A percentile compares a stretch with the other conserved stretches of the same genome.
Evolutionary conservation across 2,113 vertebrate genomes (phyloP).

Genomic region (Equus quagga): DNA sequence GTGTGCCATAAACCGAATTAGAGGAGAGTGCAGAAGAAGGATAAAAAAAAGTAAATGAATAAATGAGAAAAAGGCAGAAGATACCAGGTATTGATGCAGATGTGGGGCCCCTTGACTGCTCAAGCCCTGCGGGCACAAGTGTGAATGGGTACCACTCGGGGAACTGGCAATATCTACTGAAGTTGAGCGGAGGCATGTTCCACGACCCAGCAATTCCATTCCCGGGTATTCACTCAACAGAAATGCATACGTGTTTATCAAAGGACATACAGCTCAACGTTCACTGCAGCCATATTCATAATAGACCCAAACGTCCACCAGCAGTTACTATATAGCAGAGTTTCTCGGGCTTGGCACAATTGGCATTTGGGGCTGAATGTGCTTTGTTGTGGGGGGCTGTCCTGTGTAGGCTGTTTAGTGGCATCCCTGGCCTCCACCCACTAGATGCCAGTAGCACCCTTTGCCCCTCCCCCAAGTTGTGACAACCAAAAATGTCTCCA

Average conservation of each 20-base stretch:
- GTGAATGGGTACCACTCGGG: too few species aligned
- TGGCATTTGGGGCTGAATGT: background rate
- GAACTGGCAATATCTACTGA: background rate
- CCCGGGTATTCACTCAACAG: background rate
- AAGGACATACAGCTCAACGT: background rate
- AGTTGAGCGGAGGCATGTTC: too few species aligned
- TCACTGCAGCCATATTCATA: background rate
- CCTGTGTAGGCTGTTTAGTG: background rate
- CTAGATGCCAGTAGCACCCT: background rate
- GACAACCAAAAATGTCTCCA: background rate
- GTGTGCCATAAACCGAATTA: background rate
- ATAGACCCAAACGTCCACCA: background rate
- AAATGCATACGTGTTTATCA: background rate
- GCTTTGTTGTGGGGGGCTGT: too few species aligned
- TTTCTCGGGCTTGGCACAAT: background rate
- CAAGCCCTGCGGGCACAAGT: rapidly evolving
- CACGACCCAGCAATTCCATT: background rate
- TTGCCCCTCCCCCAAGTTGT: background rate
- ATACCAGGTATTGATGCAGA: background rate
- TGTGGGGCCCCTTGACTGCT: rapidly evolving
- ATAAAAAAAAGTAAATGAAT: background rate
- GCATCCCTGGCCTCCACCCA: background rate
- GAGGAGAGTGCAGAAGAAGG: background rate
- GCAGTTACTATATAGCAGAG: background rate
- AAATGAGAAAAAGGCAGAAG: background rate